Evolutionary conservation across 1,140 invertebrate species (phyloP), one percentile per base, ranked within the genome.

Genomic region (Drosophila kohkoa): DNA sequence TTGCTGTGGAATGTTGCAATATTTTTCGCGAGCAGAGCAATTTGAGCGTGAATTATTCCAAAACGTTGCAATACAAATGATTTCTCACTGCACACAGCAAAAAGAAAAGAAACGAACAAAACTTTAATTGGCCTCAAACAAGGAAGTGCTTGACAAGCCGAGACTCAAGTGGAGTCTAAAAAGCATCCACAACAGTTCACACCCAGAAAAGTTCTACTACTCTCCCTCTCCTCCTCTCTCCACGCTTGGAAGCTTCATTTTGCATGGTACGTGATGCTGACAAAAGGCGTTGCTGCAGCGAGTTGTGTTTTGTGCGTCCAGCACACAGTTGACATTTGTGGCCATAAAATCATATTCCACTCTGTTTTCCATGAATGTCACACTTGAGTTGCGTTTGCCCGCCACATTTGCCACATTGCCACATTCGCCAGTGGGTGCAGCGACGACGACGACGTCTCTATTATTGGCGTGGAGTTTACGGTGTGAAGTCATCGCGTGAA

Each of bases 51-150:
- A 89, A 89, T 89, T 89, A 89, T 89, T 90, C 78, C 85, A 90
- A 90, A 88, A 85, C 78, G 85, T 89, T 90, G 85, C 86, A 89
- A 85, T 89, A 89, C 85, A 89, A 89, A 89, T 90, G 85, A 81
- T 89, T 87, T 76, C 75, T 46, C 35, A 3, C 30, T 73, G 38
- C 52, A 32, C 8, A 38, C 58, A 58, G 41, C 68, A 25, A 25
- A n/a, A n/a, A 49, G 41, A 67, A 65, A 57, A 68, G 80, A 57
- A 77, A 38, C 35, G 64, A 62, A 63, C 62, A 62, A 25, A 70
- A 75, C 51, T 74, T 77, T 77, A 77, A 77, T 77, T 77, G 75
- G 75, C 71, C 71, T 25, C 20, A 64, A 77, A 77, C 59, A 60
- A 77, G 85, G 86, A 89, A 89, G 85, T 90, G 75, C 68, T 87